Conservation (phyloP, 2,888 invertebrate genomes). For the Podotricha telesiphe region DNA sequence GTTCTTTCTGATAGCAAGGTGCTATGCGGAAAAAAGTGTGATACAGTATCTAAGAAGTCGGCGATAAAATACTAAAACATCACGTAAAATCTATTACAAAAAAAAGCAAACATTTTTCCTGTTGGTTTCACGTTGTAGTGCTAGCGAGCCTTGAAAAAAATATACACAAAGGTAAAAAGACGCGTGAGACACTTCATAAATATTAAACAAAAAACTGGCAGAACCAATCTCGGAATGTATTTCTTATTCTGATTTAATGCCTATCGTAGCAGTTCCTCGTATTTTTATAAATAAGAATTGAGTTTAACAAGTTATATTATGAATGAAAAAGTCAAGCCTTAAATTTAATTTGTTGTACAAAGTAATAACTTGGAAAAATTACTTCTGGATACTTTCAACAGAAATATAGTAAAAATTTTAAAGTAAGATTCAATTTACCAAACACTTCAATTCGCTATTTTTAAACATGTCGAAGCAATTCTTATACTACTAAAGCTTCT, state of each 20-base stretch:
- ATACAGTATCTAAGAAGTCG: background rate
- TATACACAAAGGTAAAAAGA: slow-evolving; percentile 68
- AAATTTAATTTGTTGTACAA: background rate
- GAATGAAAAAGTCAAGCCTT: background rate
- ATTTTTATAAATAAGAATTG: slow-evolving; percentile 11
- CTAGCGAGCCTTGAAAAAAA: slow-evolving; percentile 67
- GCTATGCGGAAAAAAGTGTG: too few species aligned
- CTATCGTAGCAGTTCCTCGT: background rate
- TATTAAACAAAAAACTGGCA: slow-evolving; percentile 77
- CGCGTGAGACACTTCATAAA: slow-evolving; percentile 74
- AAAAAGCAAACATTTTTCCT: slow-evolving; percentile 48
- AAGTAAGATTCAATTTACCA: slow-evolving; percentile 66
- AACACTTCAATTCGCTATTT: slow-evolving; percentile 75
- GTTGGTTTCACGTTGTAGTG: slow-evolving; percentile 65
- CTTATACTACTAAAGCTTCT: slow-evolving; percentile 73
- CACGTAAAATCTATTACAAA: slow-evolving; percentile 24
- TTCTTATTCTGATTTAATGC: slow-evolving; percentile 16
- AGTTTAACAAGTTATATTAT: slow-evolving; percentile 8
- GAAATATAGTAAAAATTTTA: slow-evolving; percentile 42
- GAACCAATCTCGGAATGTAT: slow-evolving; percentile 71
- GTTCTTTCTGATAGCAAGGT: too few species aligned
- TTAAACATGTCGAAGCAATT: slow-evolving; percentile 76
- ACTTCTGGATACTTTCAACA: background rate
- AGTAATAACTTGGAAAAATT: slow-evolving; percentile 8
- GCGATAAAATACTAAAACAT: background rate